Evolutionary conservation across 2,888 invertebrate genomes (phyloP).

Genomic region (Teleiodes luculella): DNA sequence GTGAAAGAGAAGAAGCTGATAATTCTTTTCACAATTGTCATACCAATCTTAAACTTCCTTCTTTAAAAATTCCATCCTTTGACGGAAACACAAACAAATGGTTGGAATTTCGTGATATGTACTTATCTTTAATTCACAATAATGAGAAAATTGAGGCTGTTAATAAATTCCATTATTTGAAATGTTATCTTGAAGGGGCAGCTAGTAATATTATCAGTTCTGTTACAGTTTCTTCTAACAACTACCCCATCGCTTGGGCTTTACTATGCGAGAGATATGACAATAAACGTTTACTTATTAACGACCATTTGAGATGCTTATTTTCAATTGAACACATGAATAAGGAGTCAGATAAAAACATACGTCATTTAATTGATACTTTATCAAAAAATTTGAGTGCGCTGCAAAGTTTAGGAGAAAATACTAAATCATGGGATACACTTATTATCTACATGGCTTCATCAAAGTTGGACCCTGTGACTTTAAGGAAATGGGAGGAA

Average conservation of each 20-base stretch:
- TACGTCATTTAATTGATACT: conserved; percentile 18
- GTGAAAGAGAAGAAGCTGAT: no score
- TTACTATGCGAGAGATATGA: conserved; percentile 19
- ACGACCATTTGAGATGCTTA: conserved; percentile 22
- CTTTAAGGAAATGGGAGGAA: conserved; percentile 21
- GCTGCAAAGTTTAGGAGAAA: conserved; percentile 13
- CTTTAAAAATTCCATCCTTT: not conserved
- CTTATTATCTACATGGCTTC: conserved; percentile 22
- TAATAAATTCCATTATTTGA: not conserved
- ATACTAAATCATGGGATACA: conserved; percentile 19
- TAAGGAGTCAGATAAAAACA: conserved; percentile 14
- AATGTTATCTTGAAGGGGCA: conserved; percentile 12
- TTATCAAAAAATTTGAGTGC: conserved; percentile 14
- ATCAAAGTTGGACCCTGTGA: conserved; percentile 17
- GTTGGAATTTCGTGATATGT: not conserved
- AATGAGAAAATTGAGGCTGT: conserved; percentile 15
- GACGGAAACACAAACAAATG: not conserved
- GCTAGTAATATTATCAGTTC: conserved; percentile 19
- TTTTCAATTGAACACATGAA: conserved; percentile 17
- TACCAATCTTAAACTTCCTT: no score
- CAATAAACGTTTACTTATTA: conserved; percentile 19
- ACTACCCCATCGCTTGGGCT: conserved; percentile 19
- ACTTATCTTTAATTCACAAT: conserved; percentile 19
- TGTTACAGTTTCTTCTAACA: conserved; percentile 13
- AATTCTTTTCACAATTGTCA: no score